Base-by-base conservation (phyloP, 2,888 invertebrate species). In the Melanostoma mellinum region DNA sequence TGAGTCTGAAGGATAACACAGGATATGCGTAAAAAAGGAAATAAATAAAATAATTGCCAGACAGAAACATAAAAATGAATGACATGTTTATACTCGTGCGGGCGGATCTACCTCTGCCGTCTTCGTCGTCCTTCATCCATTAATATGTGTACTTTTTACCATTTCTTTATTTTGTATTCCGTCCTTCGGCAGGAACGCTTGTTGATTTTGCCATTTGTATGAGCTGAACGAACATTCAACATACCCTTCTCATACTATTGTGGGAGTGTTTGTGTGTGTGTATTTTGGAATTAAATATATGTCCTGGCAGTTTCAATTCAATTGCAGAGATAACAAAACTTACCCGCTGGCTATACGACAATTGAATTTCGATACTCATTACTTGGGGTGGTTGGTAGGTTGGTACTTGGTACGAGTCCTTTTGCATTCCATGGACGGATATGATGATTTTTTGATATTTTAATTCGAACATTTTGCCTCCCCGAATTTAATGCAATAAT, bases 281-380 rank as follows among this genome's bases (percentile, higher is more conserved):
- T 42, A 36, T 63, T 44, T 68, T 56, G 56, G 72, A 35, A 50
- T 63, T 32, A 67, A 84, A 65, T 20, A 20, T 20, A 20, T 74
- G 67, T 79, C 84, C 84, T 79, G 84, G 71, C 69, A 65, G 65
- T 74, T 79, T 74, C 78, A 84, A 84, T 84, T 84, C 67, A 80
- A 80, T 75, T 78, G 81, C 71, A 55, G 67, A 76, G 84, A 76
- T 71, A 75, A 75, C 79, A 76, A 73, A 85, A 86, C 86, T 79
- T 63, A 81, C 85, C 82, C 82, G 42, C 42, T 75, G 85, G 85
- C 82, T 68, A 63, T 75, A 78, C 76, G 85, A 85, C 82, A 85
- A 85, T 85, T 85, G 85, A 85, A 82, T 85, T 85, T 85, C 85
- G 74, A 85, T 85, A 79, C 72, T 71, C 79, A 84, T 82, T 78